Conservation (phyloP, 2,113 vertebrate genomes). For the Microtus richardsoni region DNA sequence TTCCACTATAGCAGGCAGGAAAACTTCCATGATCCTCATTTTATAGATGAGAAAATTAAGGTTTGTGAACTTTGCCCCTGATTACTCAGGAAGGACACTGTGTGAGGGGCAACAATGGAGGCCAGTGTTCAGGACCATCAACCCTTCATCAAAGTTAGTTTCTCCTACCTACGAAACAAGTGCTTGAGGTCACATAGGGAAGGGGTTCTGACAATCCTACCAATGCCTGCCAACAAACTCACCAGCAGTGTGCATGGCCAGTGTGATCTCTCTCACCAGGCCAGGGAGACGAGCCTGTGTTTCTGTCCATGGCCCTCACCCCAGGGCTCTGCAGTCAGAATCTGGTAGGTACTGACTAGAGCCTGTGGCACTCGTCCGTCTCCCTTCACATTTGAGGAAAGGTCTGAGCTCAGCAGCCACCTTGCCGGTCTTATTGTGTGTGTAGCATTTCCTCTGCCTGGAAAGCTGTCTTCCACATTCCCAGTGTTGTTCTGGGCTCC, state of each 20-base stretch:
- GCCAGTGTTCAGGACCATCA: neutral
- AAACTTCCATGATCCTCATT: neutral
- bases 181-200: neutral
- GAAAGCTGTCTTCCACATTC: neutral
- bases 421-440: neutral
- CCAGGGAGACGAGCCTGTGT: neutral
- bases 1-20: neutral
- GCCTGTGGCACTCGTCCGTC: neutral
- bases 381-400: neutral
- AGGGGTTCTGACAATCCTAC: neutral
- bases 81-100: neutral
- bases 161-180: neutral
- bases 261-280: neutral
- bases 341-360: fast-evolving
- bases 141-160: fast-evolving
- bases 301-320: neutral
- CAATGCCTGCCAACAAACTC: neutral
- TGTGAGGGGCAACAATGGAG: neutral
- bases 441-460: fast-evolving
- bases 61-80: neutral
- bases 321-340: neutral
- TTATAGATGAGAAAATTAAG: neutral
- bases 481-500: neutral
- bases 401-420: neutral
- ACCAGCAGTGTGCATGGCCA: fast-evolving